Evolutionary conservation across 2,888 invertebrate species (phyloP), one percentile per base, ranked within the genome.

Genomic region (Melipona bicolor): DNA sequence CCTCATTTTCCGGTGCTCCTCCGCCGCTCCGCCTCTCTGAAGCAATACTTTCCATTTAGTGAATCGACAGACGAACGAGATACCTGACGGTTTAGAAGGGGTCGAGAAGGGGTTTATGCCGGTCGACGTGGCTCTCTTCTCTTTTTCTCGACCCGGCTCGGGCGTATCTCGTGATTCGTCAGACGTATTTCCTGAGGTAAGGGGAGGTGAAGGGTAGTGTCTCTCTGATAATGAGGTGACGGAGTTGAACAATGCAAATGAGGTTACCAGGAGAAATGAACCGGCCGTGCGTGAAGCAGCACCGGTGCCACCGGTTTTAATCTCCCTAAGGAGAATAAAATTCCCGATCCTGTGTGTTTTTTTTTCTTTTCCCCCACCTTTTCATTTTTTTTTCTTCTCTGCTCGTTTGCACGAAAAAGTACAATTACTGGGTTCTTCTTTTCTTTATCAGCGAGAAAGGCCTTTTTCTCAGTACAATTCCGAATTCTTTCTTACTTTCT

Each of bases 1-100:
- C 77, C 97, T 96, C 95, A 97, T 96, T 84, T 97, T 96, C 52
- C 97, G 95, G 85, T 97, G 97, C 81, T 97, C 97, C 77, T 97
- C 97, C 65, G 97, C 89, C 50, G 96, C 96, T 21, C 96, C 95
- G 84, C 94, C 94, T 82, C 95, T 94, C 95, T 95, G 93, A 86
- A 90, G 88, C 79, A 71, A 71, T 56, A 78, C 69, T 68, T 68
- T 27, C 32, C 52, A 80, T 74, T 75, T 59, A 75, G 59, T 4
- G 24, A 9, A 36, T 50, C 32, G 67, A 75, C 24, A 32, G 32
- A 32, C 13, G 52, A 24, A 49, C 17, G 32, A 54, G 21, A 24
- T 19, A 36, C 4, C 17, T 4, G 27, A 6, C 15, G 13, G 32
- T 32, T 64, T 19, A 13, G 17, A 2, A 6, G 19, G 52, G 19